Percentiles rank a stretch among this genome's conserved stretches.
Evolutionary conservation across 2,113 vertebrate species (phyloP).

Genomic region (Pavo muticus): DNA sequence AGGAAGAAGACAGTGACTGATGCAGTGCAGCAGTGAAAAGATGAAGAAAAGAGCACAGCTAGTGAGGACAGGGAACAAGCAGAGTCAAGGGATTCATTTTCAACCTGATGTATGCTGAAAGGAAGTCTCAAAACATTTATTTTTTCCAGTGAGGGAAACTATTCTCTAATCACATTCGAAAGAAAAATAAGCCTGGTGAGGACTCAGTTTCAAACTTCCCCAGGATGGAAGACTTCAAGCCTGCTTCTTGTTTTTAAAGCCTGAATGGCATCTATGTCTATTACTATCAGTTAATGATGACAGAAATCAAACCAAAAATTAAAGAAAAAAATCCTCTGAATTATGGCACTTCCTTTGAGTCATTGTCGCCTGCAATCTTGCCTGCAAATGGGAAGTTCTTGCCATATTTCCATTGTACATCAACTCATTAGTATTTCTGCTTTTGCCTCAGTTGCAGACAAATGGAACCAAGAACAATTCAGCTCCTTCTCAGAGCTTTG

Average conservation of each 20-base stretch:
- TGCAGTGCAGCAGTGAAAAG: neutral
- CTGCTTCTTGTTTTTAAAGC: neutral
- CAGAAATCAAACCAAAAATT: conserved; percentile 12
- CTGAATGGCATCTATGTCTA: neutral
- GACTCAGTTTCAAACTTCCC: neutral
- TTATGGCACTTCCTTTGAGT: neutral
- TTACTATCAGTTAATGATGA: conserved; percentile 17
- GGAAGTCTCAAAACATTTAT: conserved; percentile 11
- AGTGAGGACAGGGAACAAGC: neutral
- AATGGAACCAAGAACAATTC: neutral
- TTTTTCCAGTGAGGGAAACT: conserved; percentile 1
- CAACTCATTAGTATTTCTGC: neutral
- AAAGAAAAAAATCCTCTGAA: neutral
- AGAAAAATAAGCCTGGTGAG: neutral
- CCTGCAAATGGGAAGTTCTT: neutral
- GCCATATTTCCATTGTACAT: neutral
- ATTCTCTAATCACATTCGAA: neutral
- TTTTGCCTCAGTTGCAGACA: neutral
- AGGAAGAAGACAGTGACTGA: neutral
- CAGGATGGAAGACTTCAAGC: neutral
- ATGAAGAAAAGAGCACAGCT: neutral
- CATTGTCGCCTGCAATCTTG: neutral
- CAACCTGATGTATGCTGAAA: neutral
- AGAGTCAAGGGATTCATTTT: neutral
- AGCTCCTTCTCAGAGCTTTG: neutral